Base-by-base conservation (phyloP, 1,140 invertebrate genomes). In the Aphelinus atriplicis region DNA sequence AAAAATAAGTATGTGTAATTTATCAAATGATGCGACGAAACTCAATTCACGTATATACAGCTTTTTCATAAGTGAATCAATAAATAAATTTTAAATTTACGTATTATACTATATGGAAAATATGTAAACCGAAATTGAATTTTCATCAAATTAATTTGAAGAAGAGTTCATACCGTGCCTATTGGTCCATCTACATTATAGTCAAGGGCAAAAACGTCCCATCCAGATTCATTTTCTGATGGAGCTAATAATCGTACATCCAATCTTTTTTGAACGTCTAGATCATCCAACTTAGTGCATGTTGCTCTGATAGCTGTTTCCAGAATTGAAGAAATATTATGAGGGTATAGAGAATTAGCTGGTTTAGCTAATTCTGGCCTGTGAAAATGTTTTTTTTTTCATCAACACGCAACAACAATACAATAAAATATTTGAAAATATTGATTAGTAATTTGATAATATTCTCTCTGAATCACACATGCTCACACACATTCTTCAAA, bases 191-290 rank as follows among this genome's bases (percentile, higher is more conserved):
- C 93, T 3, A 97, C 94, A 73, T 95, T 94, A 87, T 99, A 99
- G 84, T 96, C 93, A 64, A 99, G 88, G 81, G 94, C 94, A 86
- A 98, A 98, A 60, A 98, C 95, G 88, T 99, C 97, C 97, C 97
- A 99, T 2, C 97, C 97, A 71, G 90, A 92, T 85, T 98, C 97
- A 48, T 94, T 95, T 83, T 91, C 90, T 46, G 91, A 93, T 5
- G 91, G 89, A 50, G 93, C 91, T 76, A 97, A 91, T 26, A 97
- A 90, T 81, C 94, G 92, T 9, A 97, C 94, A 89, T 97, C 96
- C 7, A 99, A 87, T 26, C 96, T 88, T 78, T 94, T 92, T 1
- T 98, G 89, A 50, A 98, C 95, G 85, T 98, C 96, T 55, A 93
- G 91, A 82, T 97, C 95, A 83, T 98, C 96, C 84, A 93, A 96